Conservation (phyloP, 2,797 vertebrate species). For the Gadopsis bispinosus region DNA sequence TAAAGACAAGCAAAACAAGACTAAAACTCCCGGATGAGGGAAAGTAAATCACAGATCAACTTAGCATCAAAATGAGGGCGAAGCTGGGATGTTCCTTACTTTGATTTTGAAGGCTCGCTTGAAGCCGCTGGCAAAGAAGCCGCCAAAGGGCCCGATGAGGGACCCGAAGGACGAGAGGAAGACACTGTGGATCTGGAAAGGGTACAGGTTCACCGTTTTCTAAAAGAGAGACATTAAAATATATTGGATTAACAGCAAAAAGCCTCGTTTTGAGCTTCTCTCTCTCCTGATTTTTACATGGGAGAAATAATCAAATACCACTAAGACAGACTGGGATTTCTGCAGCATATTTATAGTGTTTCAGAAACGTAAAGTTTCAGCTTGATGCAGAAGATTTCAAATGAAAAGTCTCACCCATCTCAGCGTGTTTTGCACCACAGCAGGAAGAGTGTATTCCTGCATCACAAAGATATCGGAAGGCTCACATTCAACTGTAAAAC, state of each 20-base stretch:
- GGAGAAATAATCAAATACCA: neutral
- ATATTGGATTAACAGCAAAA: neutral
- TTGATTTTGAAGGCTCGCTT: constrained; percentile 99
- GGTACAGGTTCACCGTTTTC: constrained; percentile 92
- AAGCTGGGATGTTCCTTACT: constrained; percentile 74
- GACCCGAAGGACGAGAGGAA: constrained; percentile 94
- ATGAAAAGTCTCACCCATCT: constrained; percentile 84
- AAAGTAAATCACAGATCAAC: neutral
- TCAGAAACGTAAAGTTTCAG: too few relatives aligned
- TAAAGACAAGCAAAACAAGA: neutral
- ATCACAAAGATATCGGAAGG: constrained; percentile 93
- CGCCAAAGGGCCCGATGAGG: constrained; percentile 95
- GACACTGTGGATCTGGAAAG: constrained; percentile 96
- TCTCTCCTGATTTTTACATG: neutral
- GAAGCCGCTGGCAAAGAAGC: constrained; percentile 98
- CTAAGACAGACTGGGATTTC: neutral
- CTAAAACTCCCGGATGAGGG: neutral
- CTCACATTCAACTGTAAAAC: constrained; percentile 93
- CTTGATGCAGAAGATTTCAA: neutral
- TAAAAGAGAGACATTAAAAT: constrained; percentile 50
- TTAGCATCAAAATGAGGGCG: neutral
- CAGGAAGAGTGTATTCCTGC: constrained; percentile 90
- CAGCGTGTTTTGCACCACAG: constrained; percentile 83
- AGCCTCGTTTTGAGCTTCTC: neutral
- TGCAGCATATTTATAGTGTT: neutral